Evolutionary conservation across 1,140 invertebrate species (phyloP), one percentile per base, ranked within the genome.

Genomic region (Calephelis nemesis): DNA sequence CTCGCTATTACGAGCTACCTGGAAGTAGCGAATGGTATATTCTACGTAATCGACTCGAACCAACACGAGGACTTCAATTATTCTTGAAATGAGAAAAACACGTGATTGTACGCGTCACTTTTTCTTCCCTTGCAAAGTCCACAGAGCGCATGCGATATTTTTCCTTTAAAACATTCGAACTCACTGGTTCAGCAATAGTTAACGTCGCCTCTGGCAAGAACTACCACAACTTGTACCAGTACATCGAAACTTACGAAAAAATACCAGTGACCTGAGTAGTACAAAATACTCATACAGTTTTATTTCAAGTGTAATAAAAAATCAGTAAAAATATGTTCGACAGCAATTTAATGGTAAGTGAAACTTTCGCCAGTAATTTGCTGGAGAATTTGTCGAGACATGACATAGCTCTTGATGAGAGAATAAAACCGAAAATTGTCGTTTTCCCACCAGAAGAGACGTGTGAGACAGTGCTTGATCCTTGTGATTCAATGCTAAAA

Each of bases 401-500:
- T 10, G 87, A 90, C 65, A 71, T 69, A 39, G 80, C 74, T 19
- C 9, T 77, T 11, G 79, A 84, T 7, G 82, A 84, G 63, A 88
- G 83, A 7, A 76, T 86, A 40, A 72, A 85, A 13, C 92, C 92
- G 47, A 90, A 86, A 74, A 92, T 92, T 47, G 82, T 92, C 7
- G 88, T 92, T 66, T 92, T 85, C 65, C 91, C 91, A 39, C 92
- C 92, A 10, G 81, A 88, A 68, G 90, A 92, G 69, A 68, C 42
- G 7, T 63, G 66, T 10, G 80, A 83, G 74, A 67, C 75, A 40
- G 81, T 69, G 40, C 86, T 92, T 11, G 89, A 89, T 58, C 92
- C 92, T 54, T 92, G 92, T 42, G 94, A 93, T 40, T 87, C 93
- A 47, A 85, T 95, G 71, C 93, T 95, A 73, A 93, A 94, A 70